Conservation (phyloP, 1,140 invertebrate genomes). For the Zaprionus lachaisei region DNA sequence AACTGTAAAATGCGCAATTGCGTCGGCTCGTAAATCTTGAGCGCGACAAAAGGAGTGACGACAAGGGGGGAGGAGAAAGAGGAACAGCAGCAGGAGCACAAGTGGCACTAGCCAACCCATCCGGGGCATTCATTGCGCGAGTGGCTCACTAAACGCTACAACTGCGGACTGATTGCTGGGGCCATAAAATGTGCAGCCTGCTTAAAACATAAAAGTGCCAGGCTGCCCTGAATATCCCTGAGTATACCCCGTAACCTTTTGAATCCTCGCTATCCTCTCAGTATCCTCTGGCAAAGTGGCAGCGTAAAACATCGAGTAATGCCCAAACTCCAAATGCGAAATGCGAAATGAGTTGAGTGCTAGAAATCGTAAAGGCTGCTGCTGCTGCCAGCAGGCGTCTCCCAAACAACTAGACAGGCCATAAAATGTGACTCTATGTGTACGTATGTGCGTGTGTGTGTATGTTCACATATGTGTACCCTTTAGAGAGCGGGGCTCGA, state of each 20-base stretch:
- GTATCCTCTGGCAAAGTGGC: constrained; percentile 55
- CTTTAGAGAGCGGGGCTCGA: neutral
- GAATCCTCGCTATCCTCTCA: neutral
- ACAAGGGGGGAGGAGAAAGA: neutral
- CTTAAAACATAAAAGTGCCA: constrained; percentile 78
- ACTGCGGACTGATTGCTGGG: constrained; percentile 55
- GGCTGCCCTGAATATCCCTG: constrained; percentile 42
- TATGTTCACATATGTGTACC: constrained; percentile 5
- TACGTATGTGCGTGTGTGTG: neutral
- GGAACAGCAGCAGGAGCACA: neutral
- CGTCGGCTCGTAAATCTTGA: constrained; percentile 76
- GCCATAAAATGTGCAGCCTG: constrained; percentile 78
- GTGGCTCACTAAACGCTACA: constrained; percentile 75
- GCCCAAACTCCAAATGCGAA: constrained; percentile 66
- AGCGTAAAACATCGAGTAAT: constrained; percentile 80
- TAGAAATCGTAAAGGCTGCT: constrained; percentile 73
- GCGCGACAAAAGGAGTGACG: constrained; percentile 53
- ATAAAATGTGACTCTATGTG: constrained; percentile 46
- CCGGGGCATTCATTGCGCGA: constrained; percentile 26
- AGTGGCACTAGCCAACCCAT: neutral
- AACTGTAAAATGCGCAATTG: constrained; percentile 82
- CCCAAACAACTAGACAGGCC: constrained; percentile 62
- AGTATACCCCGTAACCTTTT: constrained; percentile 28
- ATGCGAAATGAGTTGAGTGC: constrained; percentile 81
- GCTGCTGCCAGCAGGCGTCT: constrained; percentile 33